phyloP scores from a whole-genome alignment of 2,113 vertebrate genomes.

The Podarcis raffonei region DNA sequence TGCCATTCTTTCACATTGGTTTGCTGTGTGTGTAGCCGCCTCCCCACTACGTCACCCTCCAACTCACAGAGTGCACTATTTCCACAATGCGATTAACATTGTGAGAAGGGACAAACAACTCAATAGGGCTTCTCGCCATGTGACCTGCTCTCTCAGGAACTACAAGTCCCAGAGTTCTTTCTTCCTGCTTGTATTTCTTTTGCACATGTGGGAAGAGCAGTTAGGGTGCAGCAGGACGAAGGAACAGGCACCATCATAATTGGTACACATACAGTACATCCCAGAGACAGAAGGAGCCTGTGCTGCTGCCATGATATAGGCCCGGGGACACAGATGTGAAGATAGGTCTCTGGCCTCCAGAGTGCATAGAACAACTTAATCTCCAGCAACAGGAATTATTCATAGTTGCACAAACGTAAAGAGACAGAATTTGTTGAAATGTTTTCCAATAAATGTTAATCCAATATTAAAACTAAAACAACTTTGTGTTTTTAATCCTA shows the following conservation, averaged over 20 bases:
- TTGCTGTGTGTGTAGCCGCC: too few relatives aligned
- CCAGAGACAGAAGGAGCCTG: neutral
- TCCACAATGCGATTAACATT: too few relatives aligned
- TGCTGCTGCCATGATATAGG: neutral
- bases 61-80: too few relatives aligned
- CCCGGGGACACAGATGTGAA: neutral
- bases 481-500: too few relatives aligned
- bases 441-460: too few relatives aligned
- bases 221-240: neutral
- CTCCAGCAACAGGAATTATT: neutral
- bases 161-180: neutral
- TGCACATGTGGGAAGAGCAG: neutral
- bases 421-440: neutral
- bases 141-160: neutral
- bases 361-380: too few relatives aligned
- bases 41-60: too few relatives aligned
- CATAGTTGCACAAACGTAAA: neutral
- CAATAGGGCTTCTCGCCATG: neutral
- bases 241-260: neutral
- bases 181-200: neutral
- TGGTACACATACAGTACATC: neutral
- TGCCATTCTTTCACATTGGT: too few relatives aligned
- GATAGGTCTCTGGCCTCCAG: neutral
- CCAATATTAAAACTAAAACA: too few relatives aligned
- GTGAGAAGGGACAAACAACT: too few relatives aligned